Percentiles rank a stretch among this genome's conserved stretches.
phyloP scores from a whole-genome alignment of 2,113 vertebrate species.

The Pituophis catenifer region DNA sequence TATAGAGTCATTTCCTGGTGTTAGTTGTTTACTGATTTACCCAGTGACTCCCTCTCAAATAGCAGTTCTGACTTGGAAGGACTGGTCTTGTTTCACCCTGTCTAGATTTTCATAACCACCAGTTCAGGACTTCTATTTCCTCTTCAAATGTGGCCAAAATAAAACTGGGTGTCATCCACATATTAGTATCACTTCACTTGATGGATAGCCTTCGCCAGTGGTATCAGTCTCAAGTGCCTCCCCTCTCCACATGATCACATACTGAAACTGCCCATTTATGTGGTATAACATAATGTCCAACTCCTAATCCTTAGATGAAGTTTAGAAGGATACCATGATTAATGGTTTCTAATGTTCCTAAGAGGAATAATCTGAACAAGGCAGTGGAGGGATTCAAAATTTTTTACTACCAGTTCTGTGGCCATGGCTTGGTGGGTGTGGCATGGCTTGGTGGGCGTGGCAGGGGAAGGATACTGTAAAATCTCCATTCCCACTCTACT shows the following conservation, averaged over 20 bases:
- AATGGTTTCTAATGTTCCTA: not conserved
- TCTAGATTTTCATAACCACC: not conserved
- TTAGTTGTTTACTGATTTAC: not conserved
- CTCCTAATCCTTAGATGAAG: not conserved
- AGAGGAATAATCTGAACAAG: not conserved
- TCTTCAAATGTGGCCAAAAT: not conserved
- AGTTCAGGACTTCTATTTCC: not conserved
- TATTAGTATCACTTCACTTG: not conserved
- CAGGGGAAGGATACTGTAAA: too few species aligned
- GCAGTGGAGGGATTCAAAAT: too few species aligned
- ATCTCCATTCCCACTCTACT: too few species aligned
- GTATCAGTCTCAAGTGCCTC: not conserved
- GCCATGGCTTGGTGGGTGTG: too few species aligned
- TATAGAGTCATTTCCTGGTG: not conserved
- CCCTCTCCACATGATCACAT: not conserved
- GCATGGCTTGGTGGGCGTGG: too few species aligned
- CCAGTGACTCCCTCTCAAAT: not conserved
- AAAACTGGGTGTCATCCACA: not conserved
- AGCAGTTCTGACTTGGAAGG: not conserved
- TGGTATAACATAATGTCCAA: not conserved
- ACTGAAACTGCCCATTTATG: not conserved
- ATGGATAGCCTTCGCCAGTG: not conserved
- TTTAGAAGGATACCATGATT: not conserved
- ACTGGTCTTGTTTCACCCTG: not conserved
- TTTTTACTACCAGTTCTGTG: too few species aligned